Conservation (phyloP, 2,888 invertebrate genomes). For the Andrena praecox region DNA sequence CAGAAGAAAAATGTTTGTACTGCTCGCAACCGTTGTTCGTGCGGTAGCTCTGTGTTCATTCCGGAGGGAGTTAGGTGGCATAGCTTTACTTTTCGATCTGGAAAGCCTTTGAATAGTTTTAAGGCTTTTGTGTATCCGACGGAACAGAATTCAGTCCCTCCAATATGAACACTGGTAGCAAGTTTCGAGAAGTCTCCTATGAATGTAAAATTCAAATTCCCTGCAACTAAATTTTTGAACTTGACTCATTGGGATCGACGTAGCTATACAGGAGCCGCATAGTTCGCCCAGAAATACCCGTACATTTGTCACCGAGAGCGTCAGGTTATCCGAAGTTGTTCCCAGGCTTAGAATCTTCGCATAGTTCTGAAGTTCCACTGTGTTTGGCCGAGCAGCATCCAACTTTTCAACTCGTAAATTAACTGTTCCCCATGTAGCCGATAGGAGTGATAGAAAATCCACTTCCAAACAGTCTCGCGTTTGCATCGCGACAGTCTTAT, state of each 20-base stretch:
- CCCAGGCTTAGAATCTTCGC: conserved; percentile 8
- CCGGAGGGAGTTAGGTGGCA: neutral
- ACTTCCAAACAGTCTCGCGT: neutral
- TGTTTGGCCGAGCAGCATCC: neutral
- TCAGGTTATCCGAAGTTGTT: conserved; percentile 18
- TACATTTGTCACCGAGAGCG: conserved; percentile 6
- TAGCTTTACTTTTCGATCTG: neutral
- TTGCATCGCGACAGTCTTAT: neutral
- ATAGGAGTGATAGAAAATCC: neutral
- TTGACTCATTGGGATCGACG: neutral
- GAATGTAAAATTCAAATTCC: neutral
- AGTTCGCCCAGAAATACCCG: neutral
- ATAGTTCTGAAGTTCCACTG: conserved; percentile 6
- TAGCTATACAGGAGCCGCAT: neutral
- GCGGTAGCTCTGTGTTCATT: neutral
- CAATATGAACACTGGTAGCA: too few species aligned
- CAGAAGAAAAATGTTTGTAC: conserved; percentile 19
- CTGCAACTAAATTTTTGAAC: neutral
- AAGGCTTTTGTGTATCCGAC: neutral
- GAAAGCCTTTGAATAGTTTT: neutral
- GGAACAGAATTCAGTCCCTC: neutral
- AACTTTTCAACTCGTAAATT: conserved; percentile 1
- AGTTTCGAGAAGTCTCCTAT: neutral
- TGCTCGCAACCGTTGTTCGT: neutral
- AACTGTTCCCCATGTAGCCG: neutral